These are phyloP conservation scores for Nymphalis polychloros DNA, from an alignment of 2,888 invertebrate species.

Conservation along the genomic window DNA sequence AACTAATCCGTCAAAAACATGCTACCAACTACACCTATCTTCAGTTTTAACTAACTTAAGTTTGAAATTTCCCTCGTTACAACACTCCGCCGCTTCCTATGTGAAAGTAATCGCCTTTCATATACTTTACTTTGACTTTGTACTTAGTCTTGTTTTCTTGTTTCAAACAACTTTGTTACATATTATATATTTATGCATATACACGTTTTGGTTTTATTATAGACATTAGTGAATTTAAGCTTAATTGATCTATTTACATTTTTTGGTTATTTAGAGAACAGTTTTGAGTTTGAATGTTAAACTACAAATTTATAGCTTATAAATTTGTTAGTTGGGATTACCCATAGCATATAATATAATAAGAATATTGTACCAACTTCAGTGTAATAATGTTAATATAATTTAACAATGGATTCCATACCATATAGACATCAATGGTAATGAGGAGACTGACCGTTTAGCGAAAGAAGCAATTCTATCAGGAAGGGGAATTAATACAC, in stretches of 20 bases:
- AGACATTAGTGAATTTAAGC: not conserved
- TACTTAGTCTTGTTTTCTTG: conserved; percentile 14
- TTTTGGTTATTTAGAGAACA: not conserved
- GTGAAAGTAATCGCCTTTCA: conserved; percentile 36
- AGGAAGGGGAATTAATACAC: no score
- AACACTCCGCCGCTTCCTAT: conserved; percentile 29
- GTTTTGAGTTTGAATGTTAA: no score
- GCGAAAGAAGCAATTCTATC: no score
- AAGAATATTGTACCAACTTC: no score
- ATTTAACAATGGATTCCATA: no score
- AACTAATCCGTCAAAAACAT: conserved; percentile 70
- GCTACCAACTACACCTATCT: conserved; percentile 52
- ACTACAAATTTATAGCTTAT: no score
- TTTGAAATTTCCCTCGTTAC: conserved; percentile 37
- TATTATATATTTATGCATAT: not conserved
- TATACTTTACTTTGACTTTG: conserved; percentile 24
- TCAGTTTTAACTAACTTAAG: conserved; percentile 42
- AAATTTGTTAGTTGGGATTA: no score
- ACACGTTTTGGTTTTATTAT: conserved; percentile 5
- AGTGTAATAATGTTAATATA: no score
- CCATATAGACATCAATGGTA: no score
- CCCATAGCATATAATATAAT: no score
- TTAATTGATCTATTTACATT: no score
- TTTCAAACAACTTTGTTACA: conserved; percentile 16
- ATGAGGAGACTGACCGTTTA: no score